phyloP scores from a whole-genome alignment of 2,888 invertebrate species.

The Colletes collaris region DNA sequence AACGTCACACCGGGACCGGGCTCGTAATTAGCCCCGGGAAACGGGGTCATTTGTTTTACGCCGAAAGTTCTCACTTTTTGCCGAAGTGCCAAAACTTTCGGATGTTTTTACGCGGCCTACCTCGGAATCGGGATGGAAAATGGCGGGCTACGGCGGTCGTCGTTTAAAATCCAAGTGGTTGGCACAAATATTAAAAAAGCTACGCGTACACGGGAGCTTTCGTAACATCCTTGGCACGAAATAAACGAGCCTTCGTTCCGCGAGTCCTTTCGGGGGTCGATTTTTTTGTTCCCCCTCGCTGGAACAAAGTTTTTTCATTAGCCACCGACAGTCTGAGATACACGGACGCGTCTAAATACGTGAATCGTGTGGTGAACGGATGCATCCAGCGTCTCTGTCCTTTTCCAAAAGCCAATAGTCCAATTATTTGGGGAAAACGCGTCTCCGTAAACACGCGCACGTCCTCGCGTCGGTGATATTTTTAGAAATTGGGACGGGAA shows the following conservation, averaged over 20 bases:
- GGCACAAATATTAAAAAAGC: constrained; percentile 43
- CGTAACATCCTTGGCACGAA: constrained; percentile 35
- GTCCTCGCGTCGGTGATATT: too few species aligned
- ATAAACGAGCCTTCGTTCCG: constrained; percentile 33
- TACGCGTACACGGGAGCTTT: constrained; percentile 11
- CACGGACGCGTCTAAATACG: constrained; percentile 25
- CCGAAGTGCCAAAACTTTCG: constrained; percentile 37
- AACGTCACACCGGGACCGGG: constrained; percentile 48
- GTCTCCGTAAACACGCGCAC: too few species aligned
- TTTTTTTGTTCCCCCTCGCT: not conserved
- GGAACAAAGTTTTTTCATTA: constrained; percentile 66
- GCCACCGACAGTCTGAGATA: constrained; percentile 19
- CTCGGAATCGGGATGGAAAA: constrained; percentile 52
- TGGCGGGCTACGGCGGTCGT: constrained; percentile 36
- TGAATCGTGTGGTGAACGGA: constrained; percentile 11
- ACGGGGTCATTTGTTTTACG: constrained; percentile 60
- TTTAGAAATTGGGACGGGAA: too few species aligned
- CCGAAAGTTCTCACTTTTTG: constrained; percentile 32
- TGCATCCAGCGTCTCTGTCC: constrained; percentile 5
- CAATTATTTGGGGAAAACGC: too few species aligned
- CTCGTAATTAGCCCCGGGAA: constrained; percentile 63
- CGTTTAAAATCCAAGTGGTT: constrained; percentile 28
- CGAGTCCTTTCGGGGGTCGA: constrained; percentile 24
- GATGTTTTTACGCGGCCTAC: constrained; percentile 15
- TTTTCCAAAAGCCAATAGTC: too few species aligned